Conservation (phyloP, 2,888 invertebrate species). For the Aporophyla lueneburgensis region DNA sequence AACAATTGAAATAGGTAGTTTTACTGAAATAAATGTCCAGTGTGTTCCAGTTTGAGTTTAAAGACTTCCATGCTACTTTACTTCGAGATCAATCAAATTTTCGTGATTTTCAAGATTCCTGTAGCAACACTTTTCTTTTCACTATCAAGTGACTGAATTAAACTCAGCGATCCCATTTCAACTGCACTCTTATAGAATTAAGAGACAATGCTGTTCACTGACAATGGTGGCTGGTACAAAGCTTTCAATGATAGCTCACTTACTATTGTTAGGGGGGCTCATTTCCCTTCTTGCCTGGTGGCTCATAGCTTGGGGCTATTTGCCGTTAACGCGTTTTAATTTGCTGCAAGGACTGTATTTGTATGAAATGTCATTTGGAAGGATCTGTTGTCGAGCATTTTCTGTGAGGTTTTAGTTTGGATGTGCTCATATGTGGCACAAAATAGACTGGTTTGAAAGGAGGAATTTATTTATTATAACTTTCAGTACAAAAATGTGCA, state of each 20-base stretch:
- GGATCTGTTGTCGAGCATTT: not conserved
- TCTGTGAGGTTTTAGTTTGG: not conserved
- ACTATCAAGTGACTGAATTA: conserved; percentile 1
- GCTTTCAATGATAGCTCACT: conserved; percentile 30
- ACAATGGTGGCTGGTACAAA: conserved; percentile 33
- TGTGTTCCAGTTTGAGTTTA: not conserved
- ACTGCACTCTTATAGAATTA: conserved; percentile 18
- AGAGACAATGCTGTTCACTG: conserved; percentile 29
- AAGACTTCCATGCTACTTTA: not conserved
- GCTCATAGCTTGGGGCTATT: conserved; percentile 31
- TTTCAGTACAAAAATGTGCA: not conserved
- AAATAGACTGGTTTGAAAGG: not conserved
- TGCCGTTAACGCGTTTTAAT: conserved; percentile 9
- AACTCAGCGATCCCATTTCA: conserved; percentile 12
- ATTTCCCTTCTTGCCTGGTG: conserved; percentile 42
- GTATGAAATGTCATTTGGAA: conserved; percentile 11
- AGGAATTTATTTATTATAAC: not conserved
- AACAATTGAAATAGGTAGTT: not conserved
- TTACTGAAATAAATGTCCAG: not conserved
- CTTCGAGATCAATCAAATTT: not conserved
- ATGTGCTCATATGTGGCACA: not conserved
- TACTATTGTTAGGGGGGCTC: conserved; percentile 48
- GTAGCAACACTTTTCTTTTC: not conserved
- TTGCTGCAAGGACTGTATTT: not conserved
- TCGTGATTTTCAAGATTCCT: not conserved